Percentiles rank a stretch among this genome's conserved stretches.
These are phyloP conservation scores for Columba guinea DNA, from an alignment of 2,797 vertebrate genomes.

Conservation along the genomic window DNA sequence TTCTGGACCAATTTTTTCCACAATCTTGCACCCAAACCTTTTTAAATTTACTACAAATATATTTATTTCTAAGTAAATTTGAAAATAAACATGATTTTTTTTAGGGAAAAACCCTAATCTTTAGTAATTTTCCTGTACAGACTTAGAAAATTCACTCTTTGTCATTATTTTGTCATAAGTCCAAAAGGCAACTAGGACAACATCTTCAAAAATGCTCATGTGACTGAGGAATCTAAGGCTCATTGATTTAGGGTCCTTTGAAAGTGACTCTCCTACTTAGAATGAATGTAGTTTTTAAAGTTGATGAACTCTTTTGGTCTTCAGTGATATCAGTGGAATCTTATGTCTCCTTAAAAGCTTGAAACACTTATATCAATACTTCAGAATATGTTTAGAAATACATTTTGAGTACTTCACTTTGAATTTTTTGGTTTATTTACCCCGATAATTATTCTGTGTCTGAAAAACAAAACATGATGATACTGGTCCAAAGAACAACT, in stretches of 20 bases:
- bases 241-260: neutral
- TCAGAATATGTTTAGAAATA: neutral
- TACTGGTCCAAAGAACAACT: neutral
- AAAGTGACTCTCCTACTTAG: neutral
- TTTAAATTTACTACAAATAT: neutral
- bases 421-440: neutral
- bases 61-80: neutral
- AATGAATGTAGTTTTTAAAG: neutral
- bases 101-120: accelerated
- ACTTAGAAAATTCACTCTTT: neutral
- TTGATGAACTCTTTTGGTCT: neutral
- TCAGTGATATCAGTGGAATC: neutral
- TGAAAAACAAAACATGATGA: neutral
- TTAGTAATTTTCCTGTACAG: neutral
- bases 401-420: neutral
- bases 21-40: neutral
- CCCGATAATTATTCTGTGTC: neutral
- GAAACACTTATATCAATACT: neutral
- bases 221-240: neutral
- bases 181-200: neutral
- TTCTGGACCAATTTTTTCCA: neutral
- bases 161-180: neutral
- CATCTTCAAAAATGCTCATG: neutral
- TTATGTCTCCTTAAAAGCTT: neutral
- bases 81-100: neutral